Percentiles rank a stretch among this genome's conserved stretches.
These are phyloP conservation scores for Drosophila limbata DNA, from an alignment of 2,888 invertebrate genomes.

Conservation along the genomic window DNA sequence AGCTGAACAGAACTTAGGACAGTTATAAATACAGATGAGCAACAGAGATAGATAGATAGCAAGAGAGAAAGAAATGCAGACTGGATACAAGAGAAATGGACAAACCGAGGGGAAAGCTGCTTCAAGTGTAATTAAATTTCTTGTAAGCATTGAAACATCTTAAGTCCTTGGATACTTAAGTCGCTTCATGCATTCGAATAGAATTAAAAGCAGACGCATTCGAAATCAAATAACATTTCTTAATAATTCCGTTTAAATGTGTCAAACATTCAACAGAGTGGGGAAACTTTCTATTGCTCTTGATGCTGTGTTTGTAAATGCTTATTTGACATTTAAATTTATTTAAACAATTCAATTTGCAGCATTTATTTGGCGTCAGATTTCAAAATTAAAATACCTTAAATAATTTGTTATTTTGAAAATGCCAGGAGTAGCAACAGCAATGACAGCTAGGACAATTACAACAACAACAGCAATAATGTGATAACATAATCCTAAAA, in stretches of 20 bases:
- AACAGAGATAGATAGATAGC: neutral
- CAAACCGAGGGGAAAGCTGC: slow-evolving; percentile 5
- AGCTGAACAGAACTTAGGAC: neutral
- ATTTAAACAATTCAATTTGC: slow-evolving; percentile 22
- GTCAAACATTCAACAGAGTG: slow-evolving; percentile 3
- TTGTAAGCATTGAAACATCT: slow-evolving; percentile 40
- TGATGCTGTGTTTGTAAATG: slow-evolving; percentile 21
- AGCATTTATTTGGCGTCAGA: slow-evolving; percentile 13
- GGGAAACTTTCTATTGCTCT: slow-evolving; percentile 5
- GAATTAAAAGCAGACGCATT: slow-evolving; percentile 34
- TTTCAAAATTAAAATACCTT: slow-evolving; percentile 34
- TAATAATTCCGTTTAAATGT: slow-evolving; percentile 27
- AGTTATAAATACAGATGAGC: slow-evolving; percentile 4
- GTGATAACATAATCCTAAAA: slow-evolving; percentile 59
- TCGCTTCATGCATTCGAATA: slow-evolving; percentile 19
- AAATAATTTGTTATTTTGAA: slow-evolving; percentile 63
- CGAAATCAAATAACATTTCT: slow-evolving; percentile 36
- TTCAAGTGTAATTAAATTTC: slow-evolving; percentile 55
- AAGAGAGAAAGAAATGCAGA: neutral
- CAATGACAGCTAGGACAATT: slow-evolving; percentile 9
- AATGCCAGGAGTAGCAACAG: slow-evolving; percentile 22
- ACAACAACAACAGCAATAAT: slow-evolving; percentile 17
- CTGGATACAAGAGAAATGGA: neutral
- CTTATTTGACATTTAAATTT: slow-evolving; percentile 13
- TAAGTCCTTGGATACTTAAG: slow-evolving; percentile 34